Base-by-base conservation (phyloP, 2,113 vertebrate genomes). In the Otis tarda region DNA sequence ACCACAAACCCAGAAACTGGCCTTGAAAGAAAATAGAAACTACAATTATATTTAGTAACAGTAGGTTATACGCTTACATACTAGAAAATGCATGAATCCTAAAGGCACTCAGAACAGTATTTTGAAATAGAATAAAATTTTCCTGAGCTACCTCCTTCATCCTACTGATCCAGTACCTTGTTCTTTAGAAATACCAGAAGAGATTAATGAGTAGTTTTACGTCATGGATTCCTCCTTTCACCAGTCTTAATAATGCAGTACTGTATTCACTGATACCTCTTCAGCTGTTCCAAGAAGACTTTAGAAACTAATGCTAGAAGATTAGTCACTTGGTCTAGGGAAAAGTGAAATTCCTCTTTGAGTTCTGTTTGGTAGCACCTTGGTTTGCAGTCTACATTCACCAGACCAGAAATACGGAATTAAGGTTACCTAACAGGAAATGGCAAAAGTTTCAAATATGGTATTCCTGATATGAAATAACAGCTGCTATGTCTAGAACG, bases 21-120 rank as follows among this genome's bases (percentile, higher is more conserved):
- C 43, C 56, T 87, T 70, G 24, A 76, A 91, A 70, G 37, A 64
- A 79, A 93, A 64, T 10, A 15, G 22, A 71, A 68, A 45, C 45
- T 73, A 23, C 50, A 79, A 31, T 4, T 89, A 31, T n/a, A 56
- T 56, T 81, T 57, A 59, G 47, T 56, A 77, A 56, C 30, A 76
- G 47, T 45, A 67, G 10, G 16, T 73, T 65, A 35, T 37, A 24
- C 37, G 49, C 47, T 67, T 69, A 21, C 31, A 61, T 65, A 33
- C 37, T 37, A 74, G 41, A 61, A 68, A 88, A 74, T 23, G 4
- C 37, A 35, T 24, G 37, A 79, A 83, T 55, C 76, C 71, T 93
- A 92, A 90, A 94, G 94, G 91, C 87, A 96, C 91, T 81, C 60
- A 1, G 56, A 93, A 61, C 9, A 31, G 53, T 59, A 75, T 37